Conservation (phyloP, 2,113 vertebrate species). For the Arizona elegans region DNA sequence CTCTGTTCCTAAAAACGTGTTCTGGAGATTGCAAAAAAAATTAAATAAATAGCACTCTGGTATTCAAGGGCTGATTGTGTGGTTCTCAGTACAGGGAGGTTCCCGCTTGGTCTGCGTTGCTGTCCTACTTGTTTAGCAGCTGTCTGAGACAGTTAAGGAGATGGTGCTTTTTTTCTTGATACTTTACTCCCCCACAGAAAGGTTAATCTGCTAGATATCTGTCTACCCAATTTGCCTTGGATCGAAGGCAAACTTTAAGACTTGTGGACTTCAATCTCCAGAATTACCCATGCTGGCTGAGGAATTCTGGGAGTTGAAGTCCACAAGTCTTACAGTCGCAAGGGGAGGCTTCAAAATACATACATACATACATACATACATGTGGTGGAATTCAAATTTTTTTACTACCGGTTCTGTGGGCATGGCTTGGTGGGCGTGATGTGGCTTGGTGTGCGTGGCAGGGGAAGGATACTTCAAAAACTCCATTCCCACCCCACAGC, state of each 20-base stretch:
- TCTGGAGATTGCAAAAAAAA: neutral
- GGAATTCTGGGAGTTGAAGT: too few relatives aligned
- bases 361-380: too few relatives aligned
- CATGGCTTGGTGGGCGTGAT: too few relatives aligned
- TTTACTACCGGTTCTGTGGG: too few relatives aligned
- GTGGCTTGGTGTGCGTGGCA: too few relatives aligned
- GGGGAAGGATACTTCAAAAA: too few relatives aligned
- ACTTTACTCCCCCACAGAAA: neutral
- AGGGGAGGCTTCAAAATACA: too few relatives aligned
- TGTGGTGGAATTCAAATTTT: too few relatives aligned
- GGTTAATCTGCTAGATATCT: neutral
- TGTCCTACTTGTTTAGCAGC: neutral
- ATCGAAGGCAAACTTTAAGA: neutral
- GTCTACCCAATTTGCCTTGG: neutral
- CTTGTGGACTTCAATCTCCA: neutral
- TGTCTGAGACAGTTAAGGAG: neutral
- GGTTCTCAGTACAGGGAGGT: neutral
- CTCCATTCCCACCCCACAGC: too few relatives aligned
- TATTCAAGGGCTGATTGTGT: rapidly evolving
- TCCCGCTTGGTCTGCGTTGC: neutral
- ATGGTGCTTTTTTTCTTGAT: neutral
- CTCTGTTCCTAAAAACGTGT: neutral
- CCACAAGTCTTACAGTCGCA: too few relatives aligned
- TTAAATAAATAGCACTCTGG: neutral
- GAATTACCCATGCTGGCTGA: too few relatives aligned